Evolutionary conservation across 2,797 vertebrate genomes (phyloP).

Genomic region (Leuciscus waleckii): DNA sequence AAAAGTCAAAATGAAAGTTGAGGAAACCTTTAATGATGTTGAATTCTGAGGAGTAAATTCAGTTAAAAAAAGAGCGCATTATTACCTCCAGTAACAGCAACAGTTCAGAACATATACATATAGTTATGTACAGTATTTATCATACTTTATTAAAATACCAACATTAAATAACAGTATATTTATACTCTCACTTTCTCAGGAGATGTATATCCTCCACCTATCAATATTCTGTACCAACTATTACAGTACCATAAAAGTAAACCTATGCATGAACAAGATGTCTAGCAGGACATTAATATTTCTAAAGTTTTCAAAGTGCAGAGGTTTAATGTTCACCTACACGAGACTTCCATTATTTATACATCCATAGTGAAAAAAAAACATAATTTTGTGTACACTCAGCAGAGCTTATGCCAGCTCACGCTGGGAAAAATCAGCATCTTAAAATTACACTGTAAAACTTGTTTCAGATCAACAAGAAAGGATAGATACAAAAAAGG

Average conservation of each 20-base stretch:
- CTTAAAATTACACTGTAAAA: constrained; percentile 21
- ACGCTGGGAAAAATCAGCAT: constrained; percentile 18
- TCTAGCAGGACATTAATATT: constrained; percentile 36
- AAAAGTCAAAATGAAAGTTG: constrained; percentile 46
- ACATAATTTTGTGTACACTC: constrained; percentile 21
- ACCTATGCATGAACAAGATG: constrained; percentile 25
- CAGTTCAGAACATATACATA: constrained; percentile 65
- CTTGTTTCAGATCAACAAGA: constrained; percentile 9
- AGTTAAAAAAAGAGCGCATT: constrained; percentile 70
- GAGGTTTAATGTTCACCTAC: constrained; percentile 31
- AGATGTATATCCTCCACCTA: constrained; percentile 50
- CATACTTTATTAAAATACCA: constrained; percentile 79
- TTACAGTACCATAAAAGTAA: constrained; percentile 55
- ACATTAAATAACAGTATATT: constrained; percentile 85
- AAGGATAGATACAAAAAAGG: constrained; percentile 2
- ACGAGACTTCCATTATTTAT: not conserved
- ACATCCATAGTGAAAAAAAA: constrained; percentile 29
- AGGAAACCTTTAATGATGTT: constrained; percentile 74
- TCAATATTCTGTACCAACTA: constrained; percentile 40
- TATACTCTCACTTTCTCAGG: constrained; percentile 34
- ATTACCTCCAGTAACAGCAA: constrained; percentile 61
- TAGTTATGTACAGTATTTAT: constrained; percentile 66
- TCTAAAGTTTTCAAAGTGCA: constrained; percentile 24
- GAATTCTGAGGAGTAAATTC: constrained; percentile 56
- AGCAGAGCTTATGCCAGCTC: constrained; percentile 6